Evolutionary conservation across 1,140 invertebrate species (phyloP), one percentile per base, ranked within the genome.

Genomic region (Drosophila biarmipes): DNA sequence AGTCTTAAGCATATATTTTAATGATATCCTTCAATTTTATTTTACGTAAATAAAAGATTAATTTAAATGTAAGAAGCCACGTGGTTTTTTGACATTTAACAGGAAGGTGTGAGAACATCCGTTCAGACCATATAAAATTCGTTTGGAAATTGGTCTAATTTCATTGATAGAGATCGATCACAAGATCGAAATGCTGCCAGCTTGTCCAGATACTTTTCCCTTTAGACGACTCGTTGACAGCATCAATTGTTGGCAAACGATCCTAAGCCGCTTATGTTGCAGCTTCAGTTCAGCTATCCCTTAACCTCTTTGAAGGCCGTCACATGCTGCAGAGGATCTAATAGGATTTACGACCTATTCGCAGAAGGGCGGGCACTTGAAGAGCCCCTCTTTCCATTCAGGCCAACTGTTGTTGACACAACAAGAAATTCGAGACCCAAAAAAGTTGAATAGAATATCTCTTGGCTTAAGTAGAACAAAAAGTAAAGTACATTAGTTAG

Each of bases 291-390:
- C 12, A 27, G 19, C 40, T 51, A 49, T 69, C 55, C 51, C 21
- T 17, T 40, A 56, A 27, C 35, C 29, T 68, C 59, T 49, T 43
- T 2, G 17, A 31, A 43, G 57, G 71, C 75, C 56, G 52, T 82
- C 80, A 79, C 80, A 82, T 82, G 75, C 75, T 82, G 75, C 75
- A 64, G 58, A 67, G 63, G 55, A 75, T 84, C 71, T 82, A 82
- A 82, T 82, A 84, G 80, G 80, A 82, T 82, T 84, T 84, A 79
- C 71, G 80, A 82, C 71, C 80, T 56, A 58, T 84, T 78, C 73
- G 52, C 34, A 61, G 49, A 63, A 80, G 56, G 55, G 55, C 58
- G 48, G 63, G 67, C 48, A 61, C 73, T 63, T 59, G 63, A 68
- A 63, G 38, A 73, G 34, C 29, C 31, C 48, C 46, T 45, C 29